These are phyloP conservation scores for Subacronicta megacephala DNA, from an alignment of 2,888 invertebrate genomes.

Conservation along the genomic window DNA sequence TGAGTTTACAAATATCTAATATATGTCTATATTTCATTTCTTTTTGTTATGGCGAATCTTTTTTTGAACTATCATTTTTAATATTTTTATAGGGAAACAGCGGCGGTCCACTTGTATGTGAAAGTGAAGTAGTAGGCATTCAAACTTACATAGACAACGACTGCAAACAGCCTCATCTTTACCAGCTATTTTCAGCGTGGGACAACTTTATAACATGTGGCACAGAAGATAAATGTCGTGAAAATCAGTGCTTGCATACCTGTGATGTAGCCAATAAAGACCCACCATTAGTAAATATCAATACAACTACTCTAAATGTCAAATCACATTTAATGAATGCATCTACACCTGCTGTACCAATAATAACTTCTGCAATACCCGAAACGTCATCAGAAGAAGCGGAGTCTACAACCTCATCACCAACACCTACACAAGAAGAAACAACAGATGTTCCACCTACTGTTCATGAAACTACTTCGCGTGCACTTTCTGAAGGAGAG, in stretches of 20 bases:
- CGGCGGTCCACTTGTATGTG: constrained; percentile 82
- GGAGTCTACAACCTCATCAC: not conserved
- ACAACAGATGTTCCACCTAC: constrained; percentile 20
- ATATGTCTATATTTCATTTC: no score
- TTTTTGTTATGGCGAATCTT: no score
- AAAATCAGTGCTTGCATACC: constrained; percentile 66
- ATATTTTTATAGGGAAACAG: constrained; percentile 72
- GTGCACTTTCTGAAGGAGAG: constrained; percentile 13
- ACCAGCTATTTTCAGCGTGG: constrained; percentile 76
- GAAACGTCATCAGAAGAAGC: constrained; percentile 23
- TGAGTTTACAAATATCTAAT: constrained; percentile 48
- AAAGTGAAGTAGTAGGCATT: constrained; percentile 71
- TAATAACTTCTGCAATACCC: constrained; percentile 6
- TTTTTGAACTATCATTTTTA: no score
- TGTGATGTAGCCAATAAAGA: constrained; percentile 77
- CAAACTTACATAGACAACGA: constrained; percentile 79
- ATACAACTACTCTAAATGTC: constrained; percentile 5
- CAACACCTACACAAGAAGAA: constrained; percentile 23
- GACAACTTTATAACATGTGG: constrained; percentile 75
- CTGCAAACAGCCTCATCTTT: constrained; percentile 78
- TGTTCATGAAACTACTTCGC: constrained; percentile 4
- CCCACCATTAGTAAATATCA: constrained; percentile 24
- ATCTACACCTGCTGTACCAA: constrained; percentile 6
- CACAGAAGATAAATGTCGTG: constrained; percentile 70
- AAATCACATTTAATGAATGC: constrained; percentile 3